Evolutionary conservation across 2,113 vertebrate genomes (phyloP).

Genomic region (Pithys albifrons): DNA sequence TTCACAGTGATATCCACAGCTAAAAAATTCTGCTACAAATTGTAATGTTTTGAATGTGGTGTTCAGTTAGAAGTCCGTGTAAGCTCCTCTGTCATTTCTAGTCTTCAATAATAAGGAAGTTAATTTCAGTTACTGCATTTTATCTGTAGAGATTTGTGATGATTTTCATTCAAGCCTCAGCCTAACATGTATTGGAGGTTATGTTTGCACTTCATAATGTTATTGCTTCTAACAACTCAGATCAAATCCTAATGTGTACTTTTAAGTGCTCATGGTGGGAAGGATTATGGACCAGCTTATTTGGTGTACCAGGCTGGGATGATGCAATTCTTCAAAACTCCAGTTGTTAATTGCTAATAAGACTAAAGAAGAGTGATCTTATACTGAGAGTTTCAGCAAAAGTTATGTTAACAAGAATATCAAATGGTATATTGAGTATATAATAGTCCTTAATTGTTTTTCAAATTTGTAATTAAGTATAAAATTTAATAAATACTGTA

Average conservation of each 20-base stretch:
- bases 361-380: background rate
- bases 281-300: background rate
- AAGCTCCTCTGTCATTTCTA: background rate
- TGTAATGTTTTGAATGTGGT: background rate
- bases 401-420: background rate
- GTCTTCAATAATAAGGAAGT: background rate
- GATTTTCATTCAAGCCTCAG: background rate
- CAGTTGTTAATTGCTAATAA: background rate
- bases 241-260: background rate
- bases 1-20: background rate
- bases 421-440: background rate
- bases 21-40: background rate
- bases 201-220: background rate
- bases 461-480: background rate
- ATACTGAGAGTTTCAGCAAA: background rate
- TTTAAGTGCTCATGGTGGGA: background rate
- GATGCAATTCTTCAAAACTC: background rate
- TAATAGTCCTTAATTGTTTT: background rate
- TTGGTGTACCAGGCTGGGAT: rapidly evolving
- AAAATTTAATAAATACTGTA: background rate
- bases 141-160: background rate
- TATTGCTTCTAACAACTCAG: background rate
- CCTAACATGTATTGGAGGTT: background rate
- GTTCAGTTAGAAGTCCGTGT: background rate
- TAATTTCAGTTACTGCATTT: background rate